Conservation (phyloP, 2,113 vertebrate species). For the Amazona guildingii region DNA sequence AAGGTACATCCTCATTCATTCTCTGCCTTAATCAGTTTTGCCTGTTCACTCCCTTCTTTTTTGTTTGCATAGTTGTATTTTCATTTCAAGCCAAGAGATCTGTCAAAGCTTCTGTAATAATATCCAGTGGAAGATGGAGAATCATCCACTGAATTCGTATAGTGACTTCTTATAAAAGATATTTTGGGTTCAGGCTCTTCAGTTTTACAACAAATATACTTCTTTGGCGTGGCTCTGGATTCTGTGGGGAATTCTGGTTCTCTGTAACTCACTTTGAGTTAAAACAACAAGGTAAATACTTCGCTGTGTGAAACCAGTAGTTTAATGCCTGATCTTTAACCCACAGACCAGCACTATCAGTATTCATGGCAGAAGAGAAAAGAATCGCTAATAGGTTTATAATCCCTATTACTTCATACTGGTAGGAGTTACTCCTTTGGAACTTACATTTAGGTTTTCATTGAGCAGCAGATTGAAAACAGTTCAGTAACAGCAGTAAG, state of each 20-base stretch:
- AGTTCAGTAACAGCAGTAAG: background rate
- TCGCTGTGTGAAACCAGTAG: background rate
- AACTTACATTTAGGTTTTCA: background rate
- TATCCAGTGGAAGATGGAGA: background rate
- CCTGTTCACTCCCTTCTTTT: background rate
- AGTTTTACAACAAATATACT: background rate
- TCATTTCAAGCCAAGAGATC: background rate
- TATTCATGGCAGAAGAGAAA: background rate
- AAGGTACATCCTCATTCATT: background rate
- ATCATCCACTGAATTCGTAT: background rate
- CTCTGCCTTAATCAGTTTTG: background rate
- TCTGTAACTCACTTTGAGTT: background rate
- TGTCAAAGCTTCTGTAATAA: background rate
- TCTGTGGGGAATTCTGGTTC: background rate
- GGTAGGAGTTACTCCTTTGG: background rate
- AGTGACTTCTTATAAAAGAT: background rate
- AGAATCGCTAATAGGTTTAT: background rate
- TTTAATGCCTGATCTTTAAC: background rate
- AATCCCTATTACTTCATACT: background rate
- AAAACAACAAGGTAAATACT: background rate
- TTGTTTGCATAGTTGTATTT: background rate
- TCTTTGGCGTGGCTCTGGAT: background rate
- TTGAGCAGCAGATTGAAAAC: background rate
- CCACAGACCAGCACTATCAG: background rate
- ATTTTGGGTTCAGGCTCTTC: background rate